A percentile compares a stretch with the other conserved stretches of the same genome.
Conservation (phyloP, 2,113 vertebrate species). For the Garra rufa region DNA sequence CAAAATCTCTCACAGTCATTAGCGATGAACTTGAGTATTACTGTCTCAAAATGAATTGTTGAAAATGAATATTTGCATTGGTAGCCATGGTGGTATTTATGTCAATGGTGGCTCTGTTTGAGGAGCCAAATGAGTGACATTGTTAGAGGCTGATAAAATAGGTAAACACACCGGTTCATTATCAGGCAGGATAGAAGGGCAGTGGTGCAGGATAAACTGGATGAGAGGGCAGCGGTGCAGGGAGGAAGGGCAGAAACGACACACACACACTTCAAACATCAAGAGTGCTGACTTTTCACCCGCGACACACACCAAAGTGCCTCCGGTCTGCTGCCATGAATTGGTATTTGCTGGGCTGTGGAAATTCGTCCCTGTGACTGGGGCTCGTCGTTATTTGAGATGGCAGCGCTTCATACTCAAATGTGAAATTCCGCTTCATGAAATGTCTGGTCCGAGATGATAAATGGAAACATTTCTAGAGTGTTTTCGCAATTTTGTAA, state of each 20-base stretch:
- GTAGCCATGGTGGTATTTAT: not conserved
- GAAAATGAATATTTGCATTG: not conserved
- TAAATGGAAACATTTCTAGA: constrained; percentile 18
- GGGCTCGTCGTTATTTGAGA: not conserved
- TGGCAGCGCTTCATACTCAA: not conserved
- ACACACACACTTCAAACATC: constrained; percentile 39
- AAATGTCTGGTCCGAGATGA: not conserved
- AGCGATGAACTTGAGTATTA: not conserved
- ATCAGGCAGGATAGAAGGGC: constrained; percentile 56
- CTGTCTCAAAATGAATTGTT: not conserved
- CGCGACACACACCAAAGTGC: not conserved
- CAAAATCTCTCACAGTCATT: not conserved
- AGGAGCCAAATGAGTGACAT: not conserved
- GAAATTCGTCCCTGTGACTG: not conserved
- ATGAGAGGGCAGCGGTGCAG: constrained; percentile 27
- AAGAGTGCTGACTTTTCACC: constrained; percentile 15
- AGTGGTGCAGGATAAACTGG: constrained; percentile 35
- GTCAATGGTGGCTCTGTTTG: not conserved
- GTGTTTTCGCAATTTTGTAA: not conserved
- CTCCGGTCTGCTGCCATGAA: not conserved
- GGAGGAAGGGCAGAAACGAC: constrained; percentile 23
- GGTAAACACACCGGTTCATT: constrained; percentile 55
- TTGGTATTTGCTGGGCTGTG: constrained; percentile 4
- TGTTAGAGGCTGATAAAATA: constrained; percentile 30
- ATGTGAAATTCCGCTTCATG: not conserved